phyloP scores from a whole-genome alignment of 2,797 vertebrate species.

The Momotus momota region DNA sequence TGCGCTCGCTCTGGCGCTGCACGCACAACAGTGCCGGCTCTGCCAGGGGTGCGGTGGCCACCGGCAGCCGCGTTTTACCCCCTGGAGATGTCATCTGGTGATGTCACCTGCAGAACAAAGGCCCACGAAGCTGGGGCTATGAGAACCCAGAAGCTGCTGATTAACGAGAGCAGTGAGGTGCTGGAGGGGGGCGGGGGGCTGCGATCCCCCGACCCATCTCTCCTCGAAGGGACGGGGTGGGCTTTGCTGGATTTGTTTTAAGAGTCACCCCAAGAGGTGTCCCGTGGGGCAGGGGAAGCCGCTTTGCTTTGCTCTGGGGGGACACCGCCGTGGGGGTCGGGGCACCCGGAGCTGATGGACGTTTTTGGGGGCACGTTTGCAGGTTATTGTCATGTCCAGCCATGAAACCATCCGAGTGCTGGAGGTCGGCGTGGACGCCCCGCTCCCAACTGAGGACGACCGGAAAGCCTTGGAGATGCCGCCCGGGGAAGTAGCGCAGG shows the following conservation, averaged over 20 bases:
- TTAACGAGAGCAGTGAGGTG: neutral
- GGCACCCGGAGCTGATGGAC: neutral
- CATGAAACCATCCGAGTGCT: conserved; percentile 96
- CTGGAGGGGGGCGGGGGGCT: no score
- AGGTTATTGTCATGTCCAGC: conserved; percentile 98
- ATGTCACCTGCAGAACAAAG: no score
- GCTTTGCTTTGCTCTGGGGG: neutral
- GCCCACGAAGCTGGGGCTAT: accelerated
- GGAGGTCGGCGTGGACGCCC: conserved; percentile 90
- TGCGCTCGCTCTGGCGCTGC: neutral
- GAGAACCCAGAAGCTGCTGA: neutral
- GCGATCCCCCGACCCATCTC: neutral
- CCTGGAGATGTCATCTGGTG: accelerated
- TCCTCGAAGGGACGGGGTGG: neutral
- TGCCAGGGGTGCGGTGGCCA: accelerated
- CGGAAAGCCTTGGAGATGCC: conserved; percentile 42
- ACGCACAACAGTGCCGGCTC: accelerated
- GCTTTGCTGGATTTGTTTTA: neutral
- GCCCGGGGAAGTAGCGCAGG: neutral
- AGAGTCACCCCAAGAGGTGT: neutral
- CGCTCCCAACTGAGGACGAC: conserved; percentile 72
- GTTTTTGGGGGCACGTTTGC: neutral
- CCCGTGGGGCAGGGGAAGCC: accelerated
- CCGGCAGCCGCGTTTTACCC: accelerated
- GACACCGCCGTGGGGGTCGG: accelerated